Evolutionary conservation across 2,113 vertebrate species (phyloP), one percentile per base, ranked within the genome.

Genomic region (Saimiri boliviensis): DNA sequence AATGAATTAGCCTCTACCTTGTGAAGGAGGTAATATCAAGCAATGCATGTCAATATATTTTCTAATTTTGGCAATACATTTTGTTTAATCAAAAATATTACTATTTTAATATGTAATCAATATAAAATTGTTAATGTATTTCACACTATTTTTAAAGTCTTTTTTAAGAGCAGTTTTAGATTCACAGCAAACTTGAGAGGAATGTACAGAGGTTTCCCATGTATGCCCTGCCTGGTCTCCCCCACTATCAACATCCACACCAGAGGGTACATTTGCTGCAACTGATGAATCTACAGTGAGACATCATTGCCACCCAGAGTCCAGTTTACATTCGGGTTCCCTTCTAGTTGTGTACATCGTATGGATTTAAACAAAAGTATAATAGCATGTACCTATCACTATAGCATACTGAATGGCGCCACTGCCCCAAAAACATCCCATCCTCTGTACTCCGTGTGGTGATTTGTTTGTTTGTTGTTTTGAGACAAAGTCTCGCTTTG

Each of bases 401-500:
- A 63, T 5, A 45, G 81, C 19, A 1, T 20, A 32, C 23, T 11
- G 14, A 42, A n/a, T 9, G 37, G 8, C 45, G 20, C 45, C 37
- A 19, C 37, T 30, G 80, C 37, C 37, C 27, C 32, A 12, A 11
- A 11, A 63, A 79, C 5, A 37, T 63, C 10, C 60, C 47, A 47
- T 47, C 11, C 11, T 30, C 60, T 30, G 11, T 63, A 27, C 16
- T 42, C 60, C 60, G 6, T 63, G 11, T 63, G 60, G 60, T 0
- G 11, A 30, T 63, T 30, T 30, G 27, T 13, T 60, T 58, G 49
- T 49, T 49, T 52, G 49, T 25, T 6, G 27, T 23, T 58, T 10
- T 10, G 8, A 58, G 56, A 63, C 4, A 0, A 27, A 6, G 11
- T 63, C 60, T 63, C 0, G 11, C 60, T 13, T 2, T 27, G 0